These are phyloP conservation scores for Xenopus laevis DNA, from an alignment of 2,113 vertebrate genomes.

Conservation along the genomic window DNA sequence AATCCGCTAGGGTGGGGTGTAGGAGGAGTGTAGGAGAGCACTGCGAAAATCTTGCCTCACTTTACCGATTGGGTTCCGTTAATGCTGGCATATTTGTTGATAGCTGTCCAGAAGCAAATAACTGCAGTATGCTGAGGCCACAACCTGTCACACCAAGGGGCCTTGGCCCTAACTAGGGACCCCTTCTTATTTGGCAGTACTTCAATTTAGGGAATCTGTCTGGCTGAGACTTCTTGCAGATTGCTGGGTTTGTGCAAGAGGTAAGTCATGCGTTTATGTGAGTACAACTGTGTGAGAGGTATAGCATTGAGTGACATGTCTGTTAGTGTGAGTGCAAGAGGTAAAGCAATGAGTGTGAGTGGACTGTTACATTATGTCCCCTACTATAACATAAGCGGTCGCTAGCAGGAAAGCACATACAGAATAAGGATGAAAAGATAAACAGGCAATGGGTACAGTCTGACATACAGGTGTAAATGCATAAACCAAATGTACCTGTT, in stretches of 20 bases:
- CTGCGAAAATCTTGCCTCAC: conserved; percentile 14
- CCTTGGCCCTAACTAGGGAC: not conserved
- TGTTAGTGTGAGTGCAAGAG: too few relatives aligned
- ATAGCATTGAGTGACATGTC: too few relatives aligned
- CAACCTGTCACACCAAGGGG: not conserved
- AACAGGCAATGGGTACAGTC: too few relatives aligned
- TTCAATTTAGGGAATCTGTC: conserved; percentile 14
- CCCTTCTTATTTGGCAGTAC: not conserved
- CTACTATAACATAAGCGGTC: too few relatives aligned
- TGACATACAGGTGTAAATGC: too few relatives aligned
- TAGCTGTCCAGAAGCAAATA: not conserved
- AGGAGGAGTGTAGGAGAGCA: conserved; percentile 37
- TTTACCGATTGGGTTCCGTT: conserved; percentile 25
- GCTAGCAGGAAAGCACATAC: too few relatives aligned
- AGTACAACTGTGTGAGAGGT: too few relatives aligned
- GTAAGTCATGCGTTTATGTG: conserved; percentile 6
- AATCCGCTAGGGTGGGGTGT: conserved; percentile 34
- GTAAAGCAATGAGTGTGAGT: too few relatives aligned
- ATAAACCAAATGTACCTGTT: too few relatives aligned
- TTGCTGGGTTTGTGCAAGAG: not conserved
- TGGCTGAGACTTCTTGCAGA: conserved; percentile 6
- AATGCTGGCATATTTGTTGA: conserved; percentile 5
- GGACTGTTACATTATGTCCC: too few relatives aligned
- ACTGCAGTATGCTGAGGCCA: not conserved
- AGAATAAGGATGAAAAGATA: too few relatives aligned